Conservation (phyloP, 2,888 invertebrate species). For the Lordiphosa andalusiaca region DNA sequence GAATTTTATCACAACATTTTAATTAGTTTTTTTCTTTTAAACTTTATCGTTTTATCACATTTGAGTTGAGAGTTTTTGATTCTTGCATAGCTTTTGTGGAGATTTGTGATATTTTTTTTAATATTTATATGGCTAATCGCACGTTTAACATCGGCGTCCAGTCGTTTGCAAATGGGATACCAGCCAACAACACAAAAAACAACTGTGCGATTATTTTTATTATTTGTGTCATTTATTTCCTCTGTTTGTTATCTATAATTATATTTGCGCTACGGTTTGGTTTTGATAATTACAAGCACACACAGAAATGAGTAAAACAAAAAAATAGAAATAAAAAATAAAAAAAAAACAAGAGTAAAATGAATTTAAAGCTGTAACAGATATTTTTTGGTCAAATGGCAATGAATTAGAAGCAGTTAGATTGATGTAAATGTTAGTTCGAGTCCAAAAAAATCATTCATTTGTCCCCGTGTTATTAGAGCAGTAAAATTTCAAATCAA, state of each 20-base stretch:
- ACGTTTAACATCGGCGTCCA: conserved; percentile 22
- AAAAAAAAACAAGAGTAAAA: conserved; percentile 1
- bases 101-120: conserved; percentile 1
- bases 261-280: conserved; percentile 38
- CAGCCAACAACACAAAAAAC: conserved; percentile 39
- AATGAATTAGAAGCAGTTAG: conserved; percentile 16
- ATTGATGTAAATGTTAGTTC: conserved; percentile 8
- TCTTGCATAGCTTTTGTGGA: conserved; percentile 6
- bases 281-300: conserved; percentile 54
- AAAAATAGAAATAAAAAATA: conserved; percentile 5
- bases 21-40: conserved; percentile 11
- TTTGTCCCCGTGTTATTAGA: too few relatives aligned
- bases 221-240: conserved; percentile 8
- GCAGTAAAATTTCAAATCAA: too few relatives aligned
- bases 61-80: conserved; percentile 9
- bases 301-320: conserved; percentile 27
- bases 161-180: conserved; percentile 10
- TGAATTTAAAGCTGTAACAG: conserved; percentile 27
- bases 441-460: too few relatives aligned
- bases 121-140: conserved; percentile 32
- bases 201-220: conserved; percentile 19
- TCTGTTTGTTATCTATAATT: conserved; percentile 29
- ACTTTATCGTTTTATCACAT: conserved; percentile 18
- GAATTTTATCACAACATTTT: conserved; percentile 30
- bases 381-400: conserved; percentile 13